Percentiles rank a stretch among this genome's conserved stretches.
Conservation (phyloP, 2,888 invertebrate species). For the Drosophila anomelani region DNA sequence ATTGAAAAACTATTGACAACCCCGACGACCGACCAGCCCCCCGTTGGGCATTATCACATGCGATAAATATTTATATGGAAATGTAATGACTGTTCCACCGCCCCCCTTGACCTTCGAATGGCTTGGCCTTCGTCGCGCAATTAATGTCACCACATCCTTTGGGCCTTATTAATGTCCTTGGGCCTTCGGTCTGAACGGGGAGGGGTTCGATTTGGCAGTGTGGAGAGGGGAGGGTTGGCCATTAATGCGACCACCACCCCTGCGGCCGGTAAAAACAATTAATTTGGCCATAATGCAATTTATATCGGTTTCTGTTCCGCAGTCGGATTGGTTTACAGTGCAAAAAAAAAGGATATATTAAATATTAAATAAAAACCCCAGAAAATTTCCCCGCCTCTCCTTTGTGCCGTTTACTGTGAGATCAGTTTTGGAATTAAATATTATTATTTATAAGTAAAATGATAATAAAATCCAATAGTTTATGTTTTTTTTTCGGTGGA, state of each 20-base stretch:
- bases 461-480: not conserved
- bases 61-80: slow-evolving; percentile 81
- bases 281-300: slow-evolving; percentile 81
- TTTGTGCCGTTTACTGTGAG: no score
- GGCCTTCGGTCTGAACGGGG: slow-evolving; percentile 23
- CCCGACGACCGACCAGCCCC: not conserved
- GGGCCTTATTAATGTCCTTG: slow-evolving; percentile 81
- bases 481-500: slow-evolving; percentile 9
- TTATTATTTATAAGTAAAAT: not conserved
- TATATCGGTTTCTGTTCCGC: slow-evolving; percentile 70
- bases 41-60: slow-evolving; percentile 71
- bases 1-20: slow-evolving; percentile 79
- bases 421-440: no score
- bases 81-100: slow-evolving; percentile 70
- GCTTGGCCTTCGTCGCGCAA: slow-evolving; percentile 65
- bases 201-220: not conserved
- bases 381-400: no score
- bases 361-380: no score
- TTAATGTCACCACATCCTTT: slow-evolving; percentile 80
- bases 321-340: slow-evolving; percentile 40
- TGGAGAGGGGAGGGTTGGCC: slow-evolving; percentile 40
- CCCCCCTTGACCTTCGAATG: not conserved
- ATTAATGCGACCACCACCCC: slow-evolving; percentile 64
- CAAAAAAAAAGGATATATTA: not conserved
- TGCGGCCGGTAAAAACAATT: slow-evolving; percentile 75